phyloP scores from a whole-genome alignment of 2,888 invertebrate species.

The Brachyopa scutellaris region DNA sequence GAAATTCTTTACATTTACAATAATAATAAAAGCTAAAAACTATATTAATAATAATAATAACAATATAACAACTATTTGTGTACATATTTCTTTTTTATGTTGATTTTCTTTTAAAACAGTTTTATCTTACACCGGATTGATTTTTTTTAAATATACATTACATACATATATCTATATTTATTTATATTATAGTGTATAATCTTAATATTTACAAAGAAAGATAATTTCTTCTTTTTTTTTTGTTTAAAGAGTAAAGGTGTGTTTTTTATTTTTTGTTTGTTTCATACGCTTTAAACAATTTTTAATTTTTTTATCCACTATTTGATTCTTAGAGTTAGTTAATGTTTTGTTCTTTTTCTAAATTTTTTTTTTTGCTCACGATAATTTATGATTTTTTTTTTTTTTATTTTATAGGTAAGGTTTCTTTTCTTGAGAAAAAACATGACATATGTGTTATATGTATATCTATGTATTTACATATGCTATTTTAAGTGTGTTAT shows the following conservation, averaged over 20 bases:
- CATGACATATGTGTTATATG: slow-evolving; percentile 50
- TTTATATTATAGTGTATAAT: slow-evolving; percentile 45
- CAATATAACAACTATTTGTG: slow-evolving; percentile 49
- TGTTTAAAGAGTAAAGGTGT: slow-evolving; percentile 35
- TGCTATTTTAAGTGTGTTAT: slow-evolving; percentile 15
- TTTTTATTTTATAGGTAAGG: slow-evolving; percentile 31
- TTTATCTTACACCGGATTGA: slow-evolving; percentile 71
- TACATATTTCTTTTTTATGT: slow-evolving; percentile 30
- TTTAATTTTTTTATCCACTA: slow-evolving; percentile 49
- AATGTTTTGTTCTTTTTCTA: slow-evolving; percentile 67
- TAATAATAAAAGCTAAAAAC: slow-evolving; percentile 55
- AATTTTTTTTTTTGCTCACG: slow-evolving; percentile 46
- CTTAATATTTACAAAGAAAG: slow-evolving; percentile 57
- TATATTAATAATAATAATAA: slow-evolving; percentile 54
- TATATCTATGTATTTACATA: slow-evolving; percentile 29
- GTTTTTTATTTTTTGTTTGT: slow-evolving; percentile 20
- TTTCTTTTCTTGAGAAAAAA: slow-evolving; percentile 59
- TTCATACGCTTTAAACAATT: slow-evolving; percentile 50
- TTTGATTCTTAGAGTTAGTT: slow-evolving; percentile 52
- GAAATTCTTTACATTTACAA: slow-evolving; percentile 40
- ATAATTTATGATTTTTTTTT: slow-evolving; percentile 25
- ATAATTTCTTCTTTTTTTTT: slow-evolving; percentile 10
- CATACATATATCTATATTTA: slow-evolving; percentile 67
- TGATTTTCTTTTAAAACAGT: slow-evolving; percentile 48
- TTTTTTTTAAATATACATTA: slow-evolving; percentile 73